Conservation (phyloP, 2,888 invertebrate species). For the Galerucella nymphaeae region DNA sequence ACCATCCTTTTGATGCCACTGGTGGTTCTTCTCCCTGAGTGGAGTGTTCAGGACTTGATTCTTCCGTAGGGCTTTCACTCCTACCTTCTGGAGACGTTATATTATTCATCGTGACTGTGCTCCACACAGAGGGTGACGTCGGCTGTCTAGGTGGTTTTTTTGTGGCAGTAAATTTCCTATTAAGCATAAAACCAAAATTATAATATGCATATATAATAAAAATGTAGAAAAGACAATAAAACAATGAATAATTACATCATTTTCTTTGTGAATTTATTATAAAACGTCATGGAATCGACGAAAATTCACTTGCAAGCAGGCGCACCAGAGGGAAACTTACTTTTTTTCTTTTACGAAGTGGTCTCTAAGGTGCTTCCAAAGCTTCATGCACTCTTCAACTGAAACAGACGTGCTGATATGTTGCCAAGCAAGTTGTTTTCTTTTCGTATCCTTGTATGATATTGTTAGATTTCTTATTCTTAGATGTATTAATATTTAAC, state of each 20-base stretch:
- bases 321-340: conserved; percentile 12
- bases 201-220: neutral
- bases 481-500: too few relatives aligned
- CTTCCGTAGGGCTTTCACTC: too few relatives aligned
- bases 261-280: conserved; percentile 19
- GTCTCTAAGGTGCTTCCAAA: conserved; percentile 22
- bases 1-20: neutral
- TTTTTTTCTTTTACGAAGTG: conserved; percentile 11
- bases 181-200: neutral
- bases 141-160: neutral
- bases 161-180: conserved; percentile 12
- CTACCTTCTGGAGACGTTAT: too few relatives aligned
- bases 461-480: too few relatives aligned
- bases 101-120: too few relatives aligned
- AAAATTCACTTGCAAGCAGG: conserved; percentile 4
- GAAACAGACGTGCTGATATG: conserved; percentile 19
- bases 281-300: conserved; percentile 11
- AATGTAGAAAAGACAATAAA: conserved; percentile 1
- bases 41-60: too few relatives aligned
- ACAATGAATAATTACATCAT: conserved; percentile 18
- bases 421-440: conserved; percentile 14
- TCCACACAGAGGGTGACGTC: too few relatives aligned
- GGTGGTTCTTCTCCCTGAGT: neutral
- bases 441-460: conserved; percentile 14
- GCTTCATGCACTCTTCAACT: conserved; percentile 25